Percentiles rank a stretch among this genome's conserved stretches.
Evolutionary conservation across 2,888 invertebrate species (phyloP).

Genomic region (Hemaris fuciformis): DNA sequence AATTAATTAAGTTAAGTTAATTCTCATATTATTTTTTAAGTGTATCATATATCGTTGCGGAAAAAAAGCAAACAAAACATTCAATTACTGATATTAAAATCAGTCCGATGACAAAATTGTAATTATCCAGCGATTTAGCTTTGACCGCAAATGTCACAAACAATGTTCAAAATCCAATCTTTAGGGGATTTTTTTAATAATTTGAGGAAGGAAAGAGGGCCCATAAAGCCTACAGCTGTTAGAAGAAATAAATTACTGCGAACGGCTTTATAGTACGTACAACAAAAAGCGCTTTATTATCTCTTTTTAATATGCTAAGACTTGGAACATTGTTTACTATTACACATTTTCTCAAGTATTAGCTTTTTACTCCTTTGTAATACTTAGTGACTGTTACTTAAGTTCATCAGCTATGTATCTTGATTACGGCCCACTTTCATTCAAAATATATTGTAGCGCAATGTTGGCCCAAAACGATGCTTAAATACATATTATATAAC

Average conservation of each 20-base stretch:
- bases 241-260: slow-evolving; percentile 1
- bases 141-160: background rate
- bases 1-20: too few species aligned
- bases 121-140: background rate
- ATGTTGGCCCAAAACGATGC: too few species aligned
- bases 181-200: background rate
- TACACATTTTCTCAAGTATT: background rate
- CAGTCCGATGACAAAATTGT: background rate
- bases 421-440: too few species aligned
- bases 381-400: too few species aligned
- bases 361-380: background rate
- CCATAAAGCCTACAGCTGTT: background rate
- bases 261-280: background rate
- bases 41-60: too few species aligned
- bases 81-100: background rate
- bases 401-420: too few species aligned
- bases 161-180: background rate
- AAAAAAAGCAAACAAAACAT: too few species aligned
- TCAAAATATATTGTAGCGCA: too few species aligned
- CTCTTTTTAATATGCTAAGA: background rate
- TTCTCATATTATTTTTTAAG: too few species aligned
- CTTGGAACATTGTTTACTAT: background rate
- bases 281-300: background rate
- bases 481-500: too few species aligned
- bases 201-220: background rate